Base-by-base conservation (phyloP, 2,797 vertebrate genomes). In the Rhyacichthys aspro region DNA sequence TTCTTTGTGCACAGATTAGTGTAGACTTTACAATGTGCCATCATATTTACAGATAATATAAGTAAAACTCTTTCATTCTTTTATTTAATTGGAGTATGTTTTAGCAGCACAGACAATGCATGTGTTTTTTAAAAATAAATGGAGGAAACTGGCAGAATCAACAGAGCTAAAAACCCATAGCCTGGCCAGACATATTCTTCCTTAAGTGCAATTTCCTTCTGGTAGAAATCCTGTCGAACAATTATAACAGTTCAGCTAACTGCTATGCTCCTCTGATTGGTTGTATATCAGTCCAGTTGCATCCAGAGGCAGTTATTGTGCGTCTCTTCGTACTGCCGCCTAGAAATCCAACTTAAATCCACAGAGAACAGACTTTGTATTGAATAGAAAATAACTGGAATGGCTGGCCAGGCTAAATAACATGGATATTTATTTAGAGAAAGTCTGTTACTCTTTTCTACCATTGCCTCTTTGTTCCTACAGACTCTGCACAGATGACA, bases 1-100 rank as follows among this genome's bases (percentile, higher is more conserved):
- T 70, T 55, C 36, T 64, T 28, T 67, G 63, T 67, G 70, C 73
- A 68, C 67, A 55, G 42, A 74, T 42, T 74, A 67, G 53, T 52
- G 63, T 75, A 60, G 64, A 65, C 8, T 38, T 52, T 50, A 6
- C 64, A 75, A 72, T 43, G 48, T 67, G 45, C 18, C 48, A 43
- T 60, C 55, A 59, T 32, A 55, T n/a, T 38, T 28, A 28, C 4
- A 28, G 23, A 28, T 28, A 28, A 19, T 7, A 2, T 8, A 43
- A 9, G 16, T 16, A 3, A 16, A 16, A 16, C 8, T 42, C 6
- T 42, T 42, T 38, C 11, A 38, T 4, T 42, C 11, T 12, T 46
- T n/a, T n/a, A 14, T 14, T 45, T 16, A 12, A 8, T 36, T 17
- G 15, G 9, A 8, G 3, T 52, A 18, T 8, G 2, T 28, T 28